Conservation (phyloP, 2,113 vertebrate species). For the Semnornis frantzii region DNA sequence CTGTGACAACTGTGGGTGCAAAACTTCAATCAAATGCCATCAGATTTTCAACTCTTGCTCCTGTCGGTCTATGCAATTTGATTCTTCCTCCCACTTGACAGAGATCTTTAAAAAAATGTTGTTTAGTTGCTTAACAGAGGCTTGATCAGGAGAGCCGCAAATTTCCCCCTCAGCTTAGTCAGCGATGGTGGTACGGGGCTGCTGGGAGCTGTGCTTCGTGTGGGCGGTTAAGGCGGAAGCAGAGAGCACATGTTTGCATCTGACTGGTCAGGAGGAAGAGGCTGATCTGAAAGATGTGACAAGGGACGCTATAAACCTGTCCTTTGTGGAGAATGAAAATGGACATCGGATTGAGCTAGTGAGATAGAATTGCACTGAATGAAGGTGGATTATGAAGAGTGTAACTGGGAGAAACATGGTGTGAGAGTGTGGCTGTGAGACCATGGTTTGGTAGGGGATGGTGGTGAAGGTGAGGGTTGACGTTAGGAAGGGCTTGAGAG, state of each 20-base stretch:
- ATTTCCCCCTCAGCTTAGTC: background rate
- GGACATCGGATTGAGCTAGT: background rate
- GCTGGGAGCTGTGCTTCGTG: background rate
- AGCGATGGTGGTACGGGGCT: background rate
- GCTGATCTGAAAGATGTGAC: background rate
- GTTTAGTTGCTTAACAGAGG: background rate
- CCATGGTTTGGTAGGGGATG: background rate
- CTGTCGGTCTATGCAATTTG: background rate
- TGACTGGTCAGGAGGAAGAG: rapidly evolving
- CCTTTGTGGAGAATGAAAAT: background rate
- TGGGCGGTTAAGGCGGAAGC: rapidly evolving
- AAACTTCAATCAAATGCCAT: background rate
- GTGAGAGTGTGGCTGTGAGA: background rate
- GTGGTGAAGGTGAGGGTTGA: rapidly evolving
- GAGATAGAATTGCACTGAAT: rapidly evolving
- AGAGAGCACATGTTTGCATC: background rate
- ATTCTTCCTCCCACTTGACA: background rate
- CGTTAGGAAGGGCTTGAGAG: background rate
- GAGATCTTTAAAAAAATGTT: background rate
- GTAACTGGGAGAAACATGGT: background rate
- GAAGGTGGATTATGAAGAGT: background rate
- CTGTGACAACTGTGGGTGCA: background rate
- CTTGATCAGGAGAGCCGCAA: background rate
- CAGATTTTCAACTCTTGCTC: background rate
- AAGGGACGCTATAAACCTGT: rapidly evolving